These are phyloP conservation scores for Rhopalosiphum maidis DNA, from an alignment of 1,140 invertebrate genomes.

Conservation along the genomic window DNA sequence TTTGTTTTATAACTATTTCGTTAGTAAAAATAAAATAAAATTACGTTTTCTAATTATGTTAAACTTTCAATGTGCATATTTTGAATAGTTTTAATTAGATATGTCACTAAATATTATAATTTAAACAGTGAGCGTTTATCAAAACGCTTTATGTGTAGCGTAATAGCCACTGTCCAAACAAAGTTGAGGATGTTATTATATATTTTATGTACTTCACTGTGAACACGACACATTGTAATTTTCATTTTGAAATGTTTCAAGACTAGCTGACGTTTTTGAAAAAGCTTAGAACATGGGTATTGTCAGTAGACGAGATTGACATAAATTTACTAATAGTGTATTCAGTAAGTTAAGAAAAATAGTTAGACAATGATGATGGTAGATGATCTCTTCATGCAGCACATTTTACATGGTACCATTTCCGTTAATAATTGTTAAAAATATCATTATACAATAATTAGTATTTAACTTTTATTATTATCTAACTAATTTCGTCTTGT, in stretches of 20 bases:
- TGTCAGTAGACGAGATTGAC: not conserved
- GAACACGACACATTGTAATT: not conserved
- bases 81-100: constrained; percentile 14
- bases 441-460: not conserved
- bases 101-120: not conserved
- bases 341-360: not conserved
- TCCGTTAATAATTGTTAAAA: too few relatives aligned
- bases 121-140: not conserved
- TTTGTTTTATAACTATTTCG: not conserved
- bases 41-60: not conserved
- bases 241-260: not conserved
- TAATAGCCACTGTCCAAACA: constrained; percentile 22
- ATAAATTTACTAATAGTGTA: not conserved
- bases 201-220: not conserved
- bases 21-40: not conserved
- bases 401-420: too few relatives aligned
- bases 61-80: not conserved
- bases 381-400: too few relatives aligned
- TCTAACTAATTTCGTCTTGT: too few relatives aligned
- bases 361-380: not conserved
- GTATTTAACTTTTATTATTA: too few relatives aligned
- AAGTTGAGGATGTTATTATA: constrained; percentile 17
- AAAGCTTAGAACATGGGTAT: constrained; percentile 25
- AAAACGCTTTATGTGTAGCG: too few relatives aligned
- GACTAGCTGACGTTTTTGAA: constrained; percentile 21